These are phyloP conservation scores for Capra hircus DNA, from an alignment of 2,113 vertebrate species.

Conservation along the genomic window DNA sequence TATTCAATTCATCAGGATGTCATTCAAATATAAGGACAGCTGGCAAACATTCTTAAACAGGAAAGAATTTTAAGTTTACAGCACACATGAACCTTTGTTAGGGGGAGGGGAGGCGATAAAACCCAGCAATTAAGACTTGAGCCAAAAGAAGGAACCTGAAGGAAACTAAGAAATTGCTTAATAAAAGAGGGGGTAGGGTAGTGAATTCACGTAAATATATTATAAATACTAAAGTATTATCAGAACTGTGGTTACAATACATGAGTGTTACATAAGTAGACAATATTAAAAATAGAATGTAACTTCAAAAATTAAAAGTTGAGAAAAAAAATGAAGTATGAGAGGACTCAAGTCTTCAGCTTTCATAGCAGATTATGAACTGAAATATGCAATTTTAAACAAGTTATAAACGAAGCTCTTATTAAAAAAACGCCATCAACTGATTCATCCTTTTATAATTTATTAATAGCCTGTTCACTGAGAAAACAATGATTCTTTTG, in stretches of 20 bases:
- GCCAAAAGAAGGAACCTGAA: background rate
- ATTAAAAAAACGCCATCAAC: background rate
- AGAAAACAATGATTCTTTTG: background rate
- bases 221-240: background rate
- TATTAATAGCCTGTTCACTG: background rate
- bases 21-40: background rate
- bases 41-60: background rate
- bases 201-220: background rate
- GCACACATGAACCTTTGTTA: background rate
- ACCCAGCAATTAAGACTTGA: background rate
- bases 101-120: background rate
- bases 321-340: background rate
- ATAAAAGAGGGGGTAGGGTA: background rate
- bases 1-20: background rate
- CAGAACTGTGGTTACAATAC: background rate
- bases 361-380: background rate
- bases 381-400: background rate
- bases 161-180: background rate
- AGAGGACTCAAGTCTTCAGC: background rate
- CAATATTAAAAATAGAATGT: background rate
- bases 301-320: background rate
- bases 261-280: background rate
- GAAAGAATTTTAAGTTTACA: background rate
- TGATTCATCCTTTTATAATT: background rate
- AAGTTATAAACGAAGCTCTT: background rate